These are phyloP conservation scores for Amaurobius ferox DNA, from an alignment of 2,888 invertebrate species.

Conservation along the genomic window DNA sequence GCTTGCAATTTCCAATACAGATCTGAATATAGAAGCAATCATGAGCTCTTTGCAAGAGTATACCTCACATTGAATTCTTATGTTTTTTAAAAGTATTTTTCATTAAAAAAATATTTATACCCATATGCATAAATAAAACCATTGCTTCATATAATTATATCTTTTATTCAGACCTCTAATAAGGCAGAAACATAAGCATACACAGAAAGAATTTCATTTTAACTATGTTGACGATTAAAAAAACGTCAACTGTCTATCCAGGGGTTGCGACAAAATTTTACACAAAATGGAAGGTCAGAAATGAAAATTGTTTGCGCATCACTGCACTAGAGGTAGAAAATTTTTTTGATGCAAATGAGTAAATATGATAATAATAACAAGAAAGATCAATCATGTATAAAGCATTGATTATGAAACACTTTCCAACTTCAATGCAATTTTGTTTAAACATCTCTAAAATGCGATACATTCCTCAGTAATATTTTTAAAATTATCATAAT, in stretches of 20 bases:
- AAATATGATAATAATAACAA: no score
- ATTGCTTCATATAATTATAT: background rate
- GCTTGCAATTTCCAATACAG: constrained; percentile 33
- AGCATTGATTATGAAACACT: no score
- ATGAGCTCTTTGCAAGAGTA: constrained; percentile 15
- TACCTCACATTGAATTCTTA: constrained; percentile 14
- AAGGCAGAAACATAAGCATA: background rate
- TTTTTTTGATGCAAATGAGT: no score
- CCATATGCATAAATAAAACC: background rate
- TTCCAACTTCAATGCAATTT: no score
- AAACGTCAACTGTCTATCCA: background rate
- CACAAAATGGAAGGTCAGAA: background rate
- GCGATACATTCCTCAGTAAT: no score
- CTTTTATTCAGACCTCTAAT: background rate
- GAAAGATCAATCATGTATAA: no score
- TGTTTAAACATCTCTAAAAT: no score
- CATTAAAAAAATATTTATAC: constrained; percentile 2
- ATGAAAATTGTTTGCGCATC: background rate
- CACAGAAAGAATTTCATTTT: background rate
- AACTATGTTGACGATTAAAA: background rate
- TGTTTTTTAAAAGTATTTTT: no score
- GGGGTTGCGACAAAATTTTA: no score
- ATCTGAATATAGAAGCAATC: constrained; percentile 44
- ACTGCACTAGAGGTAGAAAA: background rate
- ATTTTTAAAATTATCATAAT: no score